These are phyloP conservation scores for Acanthosepion esculentum DNA, from an alignment of 2,888 invertebrate species.

Conservation along the genomic window DNA sequence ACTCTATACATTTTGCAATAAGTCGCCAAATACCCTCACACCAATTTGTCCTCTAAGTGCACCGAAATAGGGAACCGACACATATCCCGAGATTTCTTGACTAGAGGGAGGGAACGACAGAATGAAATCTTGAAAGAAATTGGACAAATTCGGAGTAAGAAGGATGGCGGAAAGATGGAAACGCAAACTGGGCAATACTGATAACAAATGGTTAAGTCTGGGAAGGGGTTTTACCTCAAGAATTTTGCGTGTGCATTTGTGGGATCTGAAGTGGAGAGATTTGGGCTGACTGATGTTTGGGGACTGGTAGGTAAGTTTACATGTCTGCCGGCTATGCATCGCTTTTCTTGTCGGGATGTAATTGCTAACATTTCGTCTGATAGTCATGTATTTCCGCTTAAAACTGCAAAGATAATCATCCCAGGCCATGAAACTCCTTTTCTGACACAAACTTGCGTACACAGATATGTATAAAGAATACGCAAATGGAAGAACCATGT, in stretches of 20 bases:
- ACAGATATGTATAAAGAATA: too few species aligned
- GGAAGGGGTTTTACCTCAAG: background rate
- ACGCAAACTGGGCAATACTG: background rate
- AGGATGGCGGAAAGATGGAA: background rate
- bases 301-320: background rate
- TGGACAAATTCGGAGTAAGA: background rate
- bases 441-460: too few species aligned
- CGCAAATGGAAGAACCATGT: too few species aligned
- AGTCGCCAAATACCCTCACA: background rate
- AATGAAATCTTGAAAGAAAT: background rate
- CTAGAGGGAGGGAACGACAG: background rate
- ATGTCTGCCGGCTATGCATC: background rate
- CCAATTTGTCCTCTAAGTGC: background rate
- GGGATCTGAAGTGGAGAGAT: too few species aligned
- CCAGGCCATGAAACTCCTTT: background rate
- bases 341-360: background rate
- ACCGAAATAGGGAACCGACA: background rate
- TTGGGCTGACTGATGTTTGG: background rate
- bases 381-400: slow-evolving; percentile 33
- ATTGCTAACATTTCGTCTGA: background rate
- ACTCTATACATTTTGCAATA: background rate
- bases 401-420: background rate
- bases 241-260: background rate
- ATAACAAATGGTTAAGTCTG: background rate
- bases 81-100: background rate